phyloP scores from a whole-genome alignment of 2,888 invertebrate genomes.

The Acanthosepion pharaonis region DNA sequence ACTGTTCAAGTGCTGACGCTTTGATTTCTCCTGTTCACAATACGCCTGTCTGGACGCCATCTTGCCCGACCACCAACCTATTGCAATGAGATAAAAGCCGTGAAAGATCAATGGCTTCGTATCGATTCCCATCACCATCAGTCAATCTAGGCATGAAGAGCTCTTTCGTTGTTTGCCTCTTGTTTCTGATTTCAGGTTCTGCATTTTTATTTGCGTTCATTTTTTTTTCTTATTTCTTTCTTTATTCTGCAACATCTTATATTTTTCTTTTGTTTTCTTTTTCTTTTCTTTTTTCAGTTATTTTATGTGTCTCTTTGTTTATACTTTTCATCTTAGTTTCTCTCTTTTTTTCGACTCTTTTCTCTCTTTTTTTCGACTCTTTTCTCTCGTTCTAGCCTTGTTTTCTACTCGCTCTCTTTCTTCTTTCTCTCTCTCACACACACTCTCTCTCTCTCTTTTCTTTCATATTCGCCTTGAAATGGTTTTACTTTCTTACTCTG shows the following conservation, averaged over 20 bases:
- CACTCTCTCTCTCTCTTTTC: too few relatives aligned
- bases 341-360: too few relatives aligned
- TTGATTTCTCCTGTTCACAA: background rate
- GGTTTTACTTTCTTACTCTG: too few relatives aligned
- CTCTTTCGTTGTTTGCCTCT: background rate
- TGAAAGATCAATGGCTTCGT: background rate
- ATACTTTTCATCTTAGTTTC: too few relatives aligned
- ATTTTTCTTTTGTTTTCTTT: too few relatives aligned
- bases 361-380: too few relatives aligned
- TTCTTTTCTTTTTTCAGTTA: too few relatives aligned
- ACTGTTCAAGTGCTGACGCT: background rate
- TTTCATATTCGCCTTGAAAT: too few relatives aligned
- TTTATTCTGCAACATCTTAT: too few relatives aligned
- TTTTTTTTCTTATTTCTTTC: background rate
- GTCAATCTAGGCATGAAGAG: background rate
- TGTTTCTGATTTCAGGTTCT: background rate
- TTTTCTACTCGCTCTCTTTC: background rate
- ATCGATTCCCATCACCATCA: background rate
- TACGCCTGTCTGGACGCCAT: background rate
- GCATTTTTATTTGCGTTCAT: background rate
- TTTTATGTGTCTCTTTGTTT: too few relatives aligned
- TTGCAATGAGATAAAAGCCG: background rate
- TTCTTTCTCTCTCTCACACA: background rate
- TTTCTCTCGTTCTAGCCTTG: too few relatives aligned
- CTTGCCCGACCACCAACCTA: background rate